Base-by-base conservation (phyloP, 2,113 vertebrate genomes). In the Oryzias woworae region DNA sequence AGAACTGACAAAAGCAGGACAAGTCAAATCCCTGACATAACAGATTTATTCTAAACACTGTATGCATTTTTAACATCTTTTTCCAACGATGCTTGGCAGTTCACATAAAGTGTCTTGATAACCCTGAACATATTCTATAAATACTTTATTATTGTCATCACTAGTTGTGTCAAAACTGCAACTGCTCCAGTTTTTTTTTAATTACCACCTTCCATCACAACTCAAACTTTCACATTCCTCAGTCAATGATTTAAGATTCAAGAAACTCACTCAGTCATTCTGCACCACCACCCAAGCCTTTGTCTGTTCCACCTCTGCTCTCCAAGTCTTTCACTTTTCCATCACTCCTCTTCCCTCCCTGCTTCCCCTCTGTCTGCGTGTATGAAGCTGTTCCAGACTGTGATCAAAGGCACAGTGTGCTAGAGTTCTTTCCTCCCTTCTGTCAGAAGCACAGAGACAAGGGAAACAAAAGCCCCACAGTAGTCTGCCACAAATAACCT, bases 401-500 rank as follows among this genome's bases (percentile, higher is more conserved):
- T 81, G 83, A 90, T 90, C 86, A 89, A 91, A 90, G 62, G 85
- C 81, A 53, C 66, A 73, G 82, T 61, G 82, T 41, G 36, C 61
- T 44, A 4, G 54, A 80, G 77, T 81, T 86, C 36, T 75, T 84
- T 87, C 80, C 78, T 77, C 81, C 76, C 71, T 65, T 83, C 76
- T 84, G 76, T 87, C 80, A 87, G 85, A 80, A 64, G 78, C 82
- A 71, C 66, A 78, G 76, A 82, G 73, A 74, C 57, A 36, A 67
- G 59, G 64, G 69, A 90, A 83, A 88, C 85, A 90, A 90, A 90
- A 69, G 71, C 68, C 53, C 69, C 83, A 84, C 82, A 85, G 88
- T 85, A 73, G 75, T 86, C 83, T 84, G 76, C 85, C 83, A 83
- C 85, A 89, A 89, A 90, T 89, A 90, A 90, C 84, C 83, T 82